A percentile compares a stretch with the other conserved stretches of the same genome.
These are phyloP conservation scores for Metallyticus violacea DNA, from an alignment of 2,888 invertebrate species.

Conservation along the genomic window DNA sequence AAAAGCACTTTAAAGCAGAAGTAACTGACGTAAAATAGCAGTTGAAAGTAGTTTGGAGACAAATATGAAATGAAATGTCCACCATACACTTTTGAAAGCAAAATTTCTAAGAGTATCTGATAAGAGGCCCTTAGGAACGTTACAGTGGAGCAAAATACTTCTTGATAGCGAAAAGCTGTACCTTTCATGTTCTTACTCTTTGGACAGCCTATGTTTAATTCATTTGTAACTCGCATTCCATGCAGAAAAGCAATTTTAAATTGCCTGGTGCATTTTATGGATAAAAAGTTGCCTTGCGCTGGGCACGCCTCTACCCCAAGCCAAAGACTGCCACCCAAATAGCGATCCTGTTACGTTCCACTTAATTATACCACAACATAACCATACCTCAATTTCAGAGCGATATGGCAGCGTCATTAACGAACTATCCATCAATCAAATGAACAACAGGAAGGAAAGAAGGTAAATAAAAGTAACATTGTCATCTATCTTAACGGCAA, in stretches of 20 bases:
- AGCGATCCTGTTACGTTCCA: neutral
- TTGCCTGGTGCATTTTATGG: neutral
- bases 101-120: too few species aligned
- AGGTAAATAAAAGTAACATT: neutral
- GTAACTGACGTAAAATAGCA: too few species aligned
- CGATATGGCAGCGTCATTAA: neutral
- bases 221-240: too few species aligned
- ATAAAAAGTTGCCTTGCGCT: neutral
- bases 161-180: too few species aligned
- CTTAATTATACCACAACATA: neutral
- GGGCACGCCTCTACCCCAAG: neutral
- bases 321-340: neutral
- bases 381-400: neutral
- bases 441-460: neutral
- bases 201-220: too few species aligned
- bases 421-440: neutral
- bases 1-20: too few species aligned
- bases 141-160: too few species aligned
- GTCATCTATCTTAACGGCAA: neutral
- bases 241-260: neutral
- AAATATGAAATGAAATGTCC: too few species aligned
- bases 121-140: too few species aligned
- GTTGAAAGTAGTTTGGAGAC: too few species aligned
- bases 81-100: too few species aligned
- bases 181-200: too few species aligned